phyloP scores from a whole-genome alignment of 2,113 vertebrate species.

The Ciconia boyciana region DNA sequence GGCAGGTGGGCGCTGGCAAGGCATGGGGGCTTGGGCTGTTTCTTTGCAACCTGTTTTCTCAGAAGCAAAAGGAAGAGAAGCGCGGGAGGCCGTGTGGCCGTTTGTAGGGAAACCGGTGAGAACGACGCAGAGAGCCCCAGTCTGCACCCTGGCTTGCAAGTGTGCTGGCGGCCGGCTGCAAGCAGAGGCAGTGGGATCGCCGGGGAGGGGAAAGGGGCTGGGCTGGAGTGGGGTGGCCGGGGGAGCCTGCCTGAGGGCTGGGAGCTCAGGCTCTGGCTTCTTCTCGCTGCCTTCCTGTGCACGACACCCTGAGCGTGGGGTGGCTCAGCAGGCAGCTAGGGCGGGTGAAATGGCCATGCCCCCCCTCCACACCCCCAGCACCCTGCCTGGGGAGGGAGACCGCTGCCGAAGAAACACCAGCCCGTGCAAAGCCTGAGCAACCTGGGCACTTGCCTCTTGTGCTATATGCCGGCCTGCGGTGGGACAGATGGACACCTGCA shows the following conservation, averaged over 20 bases:
- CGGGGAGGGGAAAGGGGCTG: background rate
- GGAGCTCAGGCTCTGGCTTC: background rate
- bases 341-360: background rate
- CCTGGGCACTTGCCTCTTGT: no score
- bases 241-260: background rate
- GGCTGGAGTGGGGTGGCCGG: background rate
- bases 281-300: background rate
- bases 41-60: background rate
- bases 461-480: no score
- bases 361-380: no score
- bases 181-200: background rate
- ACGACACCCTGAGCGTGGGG: background rate
- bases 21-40: accelerated
- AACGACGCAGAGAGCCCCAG: background rate
- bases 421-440: background rate
- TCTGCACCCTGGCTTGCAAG: background rate
- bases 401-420: background rate
- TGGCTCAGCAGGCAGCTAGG: background rate
- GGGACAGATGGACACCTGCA: background rate
- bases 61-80: background rate
- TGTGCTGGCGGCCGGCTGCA: accelerated
- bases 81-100: accelerated
- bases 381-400: no score
- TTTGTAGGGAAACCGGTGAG: background rate
- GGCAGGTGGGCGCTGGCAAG: accelerated